These are phyloP conservation scores for Holocentrus rufus DNA, from an alignment of 2,797 vertebrate species.

Conservation along the genomic window DNA sequence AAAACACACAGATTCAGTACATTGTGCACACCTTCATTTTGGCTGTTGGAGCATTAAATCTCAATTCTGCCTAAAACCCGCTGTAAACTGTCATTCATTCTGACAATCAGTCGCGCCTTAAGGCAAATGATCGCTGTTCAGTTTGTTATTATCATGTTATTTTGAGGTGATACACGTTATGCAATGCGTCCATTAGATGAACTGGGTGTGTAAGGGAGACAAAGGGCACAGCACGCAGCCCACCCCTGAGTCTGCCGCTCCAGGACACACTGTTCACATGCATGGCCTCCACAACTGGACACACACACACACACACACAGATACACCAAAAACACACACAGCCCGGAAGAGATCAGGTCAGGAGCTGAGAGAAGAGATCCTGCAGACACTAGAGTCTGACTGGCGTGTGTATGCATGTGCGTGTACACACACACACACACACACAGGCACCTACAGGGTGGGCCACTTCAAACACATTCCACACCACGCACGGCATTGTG, in stretches of 20 bases:
- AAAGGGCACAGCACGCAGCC: conserved; percentile 50
- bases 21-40: background rate
- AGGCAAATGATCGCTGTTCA: background rate
- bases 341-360: conserved; percentile 70
- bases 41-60: background rate
- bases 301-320: conserved; percentile 38
- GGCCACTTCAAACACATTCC: conserved; percentile 86
- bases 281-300: conserved; percentile 32
- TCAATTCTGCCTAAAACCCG: background rate
- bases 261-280: conserved; percentile 64
- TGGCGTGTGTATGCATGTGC: conserved; percentile 25
- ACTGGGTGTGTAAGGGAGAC: conserved; percentile 31
- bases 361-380: conserved; percentile 64
- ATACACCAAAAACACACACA: conserved; percentile 55
- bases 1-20: background rate
- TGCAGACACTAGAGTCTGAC: conserved; percentile 62
- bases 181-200: conserved; percentile 34
- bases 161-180: background rate
- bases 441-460: conserved; percentile 75
- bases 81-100: background rate
- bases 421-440: conserved; percentile 27
- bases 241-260: conserved; percentile 33
- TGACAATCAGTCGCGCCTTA: background rate
- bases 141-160: background rate
- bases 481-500: conserved; percentile 78